Evolutionary conservation across 2,888 invertebrate species (phyloP), one percentile per base, ranked within the genome.

Genomic region (Monochamus alternatus): DNA sequence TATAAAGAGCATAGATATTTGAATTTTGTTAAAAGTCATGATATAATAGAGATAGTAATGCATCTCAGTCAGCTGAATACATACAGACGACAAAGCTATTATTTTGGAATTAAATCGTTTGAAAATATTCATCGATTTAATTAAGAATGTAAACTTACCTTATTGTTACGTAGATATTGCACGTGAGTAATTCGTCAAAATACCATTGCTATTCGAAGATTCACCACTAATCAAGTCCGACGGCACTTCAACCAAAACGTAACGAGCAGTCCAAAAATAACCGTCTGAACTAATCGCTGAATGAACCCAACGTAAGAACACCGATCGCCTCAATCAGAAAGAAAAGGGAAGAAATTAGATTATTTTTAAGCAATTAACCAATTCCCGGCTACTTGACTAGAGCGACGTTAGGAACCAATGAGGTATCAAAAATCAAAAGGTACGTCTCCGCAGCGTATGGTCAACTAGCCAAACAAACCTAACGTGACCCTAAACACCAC

Each of bases 361-460:
- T 85, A 85, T 74, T 82, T 79, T 82, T 82, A 84, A 84, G 78
- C 85, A 86, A 86, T 86, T 86, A 85, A 84, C 79, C 86, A 86
- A 86, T 86, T 83, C 77, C 73, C 80, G 75, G 77, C 80, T 82
- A 85, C 81, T 84, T 81, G 85, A 86, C 85, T 85, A 83, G 82
- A 85, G 75, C 77, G 81, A 81, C 83, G 79, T 84, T 81, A 30
- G 77, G 79, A 83, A 72, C 83, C 84, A 86, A 85, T 85, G 85
- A 83, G 71, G 75, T 65, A 75, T 73, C 52, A 75, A 68, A 71
- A 77, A 79, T 79, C 70, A 71, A 59, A 77, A 76, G 14, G 76
- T 75, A 67, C 80, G 77, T 70, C 74, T 80, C 81, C 32, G 38
- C 63, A 47, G 79, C 83, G 84, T 69, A 85, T 85, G 86, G 86